Evolutionary conservation across 2,113 vertebrate genomes (phyloP).

Genomic region (Ramphastos sulfuratus): DNA sequence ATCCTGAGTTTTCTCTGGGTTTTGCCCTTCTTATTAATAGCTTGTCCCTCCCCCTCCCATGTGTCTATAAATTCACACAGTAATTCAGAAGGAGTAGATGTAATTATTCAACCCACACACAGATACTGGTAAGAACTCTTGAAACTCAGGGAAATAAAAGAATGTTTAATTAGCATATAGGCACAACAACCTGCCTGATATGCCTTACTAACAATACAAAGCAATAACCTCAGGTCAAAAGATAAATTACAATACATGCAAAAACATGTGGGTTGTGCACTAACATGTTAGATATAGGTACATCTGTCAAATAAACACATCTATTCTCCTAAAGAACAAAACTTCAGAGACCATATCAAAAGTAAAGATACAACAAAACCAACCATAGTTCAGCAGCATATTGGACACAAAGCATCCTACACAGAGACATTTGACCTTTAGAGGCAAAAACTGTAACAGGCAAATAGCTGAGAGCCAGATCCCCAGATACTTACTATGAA

Average conservation of each 20-base stretch:
- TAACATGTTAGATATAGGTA: constrained; percentile 12
- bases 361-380: constrained; percentile 27
- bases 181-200: constrained; percentile 34
- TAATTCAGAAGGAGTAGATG: neutral
- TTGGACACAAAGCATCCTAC: constrained; percentile 35
- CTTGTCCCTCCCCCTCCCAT: neutral
- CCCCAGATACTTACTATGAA: constrained; percentile 47
- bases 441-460: constrained; percentile 59
- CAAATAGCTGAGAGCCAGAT: constrained; percentile 65
- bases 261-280: constrained; percentile 39
- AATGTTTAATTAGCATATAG: constrained; percentile 66
- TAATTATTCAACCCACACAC: neutral
- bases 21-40: neutral
- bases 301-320: constrained; percentile 42
- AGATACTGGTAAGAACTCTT: neutral
- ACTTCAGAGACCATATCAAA: constrained; percentile 28
- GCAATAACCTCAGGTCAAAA: constrained; percentile 45
- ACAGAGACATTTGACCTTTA: constrained; percentile 48
- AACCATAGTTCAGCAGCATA: neutral
- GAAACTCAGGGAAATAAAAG: neutral
- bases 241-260: constrained; percentile 54
- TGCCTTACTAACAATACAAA: constrained; percentile 54
- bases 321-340: constrained; percentile 49
- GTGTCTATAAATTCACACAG: neutral
- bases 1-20: neutral